Evolutionary conservation across 2,113 vertebrate species (phyloP).

Genomic region (Sinocyclocheilus rhinocerous): DNA sequence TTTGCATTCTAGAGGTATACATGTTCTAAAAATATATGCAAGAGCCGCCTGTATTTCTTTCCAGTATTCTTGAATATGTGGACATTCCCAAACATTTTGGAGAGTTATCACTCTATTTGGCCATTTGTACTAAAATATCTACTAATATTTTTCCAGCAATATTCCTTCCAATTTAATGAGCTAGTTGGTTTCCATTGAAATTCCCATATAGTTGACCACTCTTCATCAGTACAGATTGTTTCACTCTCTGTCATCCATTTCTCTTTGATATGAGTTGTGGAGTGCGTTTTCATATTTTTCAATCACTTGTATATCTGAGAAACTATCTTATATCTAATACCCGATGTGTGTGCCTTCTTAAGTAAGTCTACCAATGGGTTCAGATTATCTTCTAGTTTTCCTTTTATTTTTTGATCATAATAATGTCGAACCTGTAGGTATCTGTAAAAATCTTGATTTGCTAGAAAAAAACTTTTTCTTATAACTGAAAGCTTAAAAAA

Average conservation of each 20-base stretch:
- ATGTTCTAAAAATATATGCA: conserved; percentile 27
- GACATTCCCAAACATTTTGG: conserved; percentile 8
- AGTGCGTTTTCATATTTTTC: neutral
- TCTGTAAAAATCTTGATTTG: conserved; percentile 9
- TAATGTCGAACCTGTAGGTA: neutral
- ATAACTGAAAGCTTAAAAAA: neutral
- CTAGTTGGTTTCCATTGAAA: neutral
- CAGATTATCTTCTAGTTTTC: neutral
- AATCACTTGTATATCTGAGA: neutral
- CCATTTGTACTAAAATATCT: neutral
- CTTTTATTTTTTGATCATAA: conserved; percentile 4
- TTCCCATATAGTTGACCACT: neutral
- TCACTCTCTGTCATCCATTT: neutral
- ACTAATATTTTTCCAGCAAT: neutral
- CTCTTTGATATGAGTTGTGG: neutral
- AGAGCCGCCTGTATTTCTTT: conserved; percentile 29
- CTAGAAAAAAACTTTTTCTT: neutral
- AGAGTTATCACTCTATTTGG: too few species aligned
- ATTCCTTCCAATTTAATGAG: neutral
- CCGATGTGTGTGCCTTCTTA: neutral
- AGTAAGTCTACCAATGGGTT: neutral
- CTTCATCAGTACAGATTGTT: neutral
- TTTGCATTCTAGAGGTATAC: conserved; percentile 21
- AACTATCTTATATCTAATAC: neutral
- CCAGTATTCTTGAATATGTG: conserved; percentile 28